These are phyloP conservation scores for Maniola hyperantus DNA, from an alignment of 2,888 invertebrate species.

Conservation along the genomic window DNA sequence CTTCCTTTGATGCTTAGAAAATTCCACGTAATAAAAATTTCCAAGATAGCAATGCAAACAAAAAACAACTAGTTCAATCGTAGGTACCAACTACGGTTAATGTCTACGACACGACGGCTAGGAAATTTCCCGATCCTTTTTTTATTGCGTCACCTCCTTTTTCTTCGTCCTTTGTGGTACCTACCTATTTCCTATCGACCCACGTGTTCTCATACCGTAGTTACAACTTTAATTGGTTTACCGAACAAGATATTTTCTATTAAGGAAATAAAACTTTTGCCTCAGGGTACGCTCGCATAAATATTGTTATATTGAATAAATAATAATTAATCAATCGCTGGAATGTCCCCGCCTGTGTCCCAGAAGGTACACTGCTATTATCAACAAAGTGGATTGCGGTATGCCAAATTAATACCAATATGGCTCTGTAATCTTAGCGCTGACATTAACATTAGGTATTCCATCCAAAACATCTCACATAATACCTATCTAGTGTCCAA, in stretches of 20 bases:
- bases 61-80: constrained; percentile 38
- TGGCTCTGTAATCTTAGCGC: background rate
- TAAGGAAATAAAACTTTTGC: constrained; percentile 10
- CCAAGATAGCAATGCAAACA: background rate
- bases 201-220: constrained; percentile 40
- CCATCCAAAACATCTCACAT: background rate
- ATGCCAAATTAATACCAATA: background rate
- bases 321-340: background rate
- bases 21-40: background rate
- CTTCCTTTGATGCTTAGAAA: no score
- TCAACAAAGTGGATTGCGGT: constrained; percentile 4
- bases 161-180: constrained; percentile 40
- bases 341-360: background rate
- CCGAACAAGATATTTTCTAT: constrained; percentile 13
- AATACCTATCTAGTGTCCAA: background rate
- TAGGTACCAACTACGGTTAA: constrained; percentile 34
- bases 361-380: background rate
- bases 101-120: constrained; percentile 36
- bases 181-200: constrained; percentile 49
- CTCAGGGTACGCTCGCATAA: background rate
- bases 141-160: constrained; percentile 49
- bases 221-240: constrained; percentile 36
- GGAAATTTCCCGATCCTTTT: constrained; percentile 47
- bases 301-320: constrained; percentile 1
- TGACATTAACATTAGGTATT: background rate